These are phyloP conservation scores for Leiothrix lutea DNA, from an alignment of 2,113 vertebrate genomes.

Conservation along the genomic window DNA sequence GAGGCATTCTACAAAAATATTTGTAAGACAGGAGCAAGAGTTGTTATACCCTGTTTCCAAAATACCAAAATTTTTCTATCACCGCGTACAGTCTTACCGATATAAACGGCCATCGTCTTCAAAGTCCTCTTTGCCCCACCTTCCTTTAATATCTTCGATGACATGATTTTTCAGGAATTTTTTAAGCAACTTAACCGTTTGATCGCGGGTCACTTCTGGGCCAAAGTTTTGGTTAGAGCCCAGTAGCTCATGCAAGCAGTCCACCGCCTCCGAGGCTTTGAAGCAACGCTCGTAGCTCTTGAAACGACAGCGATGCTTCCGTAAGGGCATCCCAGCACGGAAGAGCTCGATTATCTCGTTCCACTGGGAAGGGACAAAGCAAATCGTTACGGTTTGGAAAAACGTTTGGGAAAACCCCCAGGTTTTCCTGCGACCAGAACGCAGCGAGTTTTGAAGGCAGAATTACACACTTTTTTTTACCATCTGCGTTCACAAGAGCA, in stretches of 20 bases:
- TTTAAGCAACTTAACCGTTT: constrained; percentile 82
- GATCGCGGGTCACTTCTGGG: constrained; percentile 82
- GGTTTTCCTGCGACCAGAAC: rapidly evolving
- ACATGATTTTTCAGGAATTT: constrained; percentile 89
- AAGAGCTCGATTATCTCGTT: constrained; percentile 86
- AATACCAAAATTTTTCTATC: not conserved
- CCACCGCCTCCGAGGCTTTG: constrained; percentile 79
- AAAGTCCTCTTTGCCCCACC: constrained; percentile 85
- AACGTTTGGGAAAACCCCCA: too few relatives aligned
- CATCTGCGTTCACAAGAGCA: rapidly evolving
- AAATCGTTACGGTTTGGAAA: not conserved
- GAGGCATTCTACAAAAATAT: not conserved
- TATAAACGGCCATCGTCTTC: constrained; percentile 83
- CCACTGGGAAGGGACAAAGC: constrained; percentile 73
- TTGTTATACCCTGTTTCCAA: not conserved
- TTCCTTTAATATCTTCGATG: constrained; percentile 87
- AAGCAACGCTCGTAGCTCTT: constrained; percentile 83
- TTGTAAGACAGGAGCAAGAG: not conserved
- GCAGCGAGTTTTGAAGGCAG: not conserved
- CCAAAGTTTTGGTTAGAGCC: constrained; percentile 83
- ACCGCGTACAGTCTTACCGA: constrained; percentile 53
- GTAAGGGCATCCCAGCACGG: constrained; percentile 80
- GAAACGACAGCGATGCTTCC: constrained; percentile 82
- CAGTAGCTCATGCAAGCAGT: constrained; percentile 80
- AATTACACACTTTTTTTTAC: rapidly evolving